These are phyloP conservation scores for Drosophila lutescens DNA, from an alignment of 2,888 invertebrate species.

Conservation along the genomic window DNA sequence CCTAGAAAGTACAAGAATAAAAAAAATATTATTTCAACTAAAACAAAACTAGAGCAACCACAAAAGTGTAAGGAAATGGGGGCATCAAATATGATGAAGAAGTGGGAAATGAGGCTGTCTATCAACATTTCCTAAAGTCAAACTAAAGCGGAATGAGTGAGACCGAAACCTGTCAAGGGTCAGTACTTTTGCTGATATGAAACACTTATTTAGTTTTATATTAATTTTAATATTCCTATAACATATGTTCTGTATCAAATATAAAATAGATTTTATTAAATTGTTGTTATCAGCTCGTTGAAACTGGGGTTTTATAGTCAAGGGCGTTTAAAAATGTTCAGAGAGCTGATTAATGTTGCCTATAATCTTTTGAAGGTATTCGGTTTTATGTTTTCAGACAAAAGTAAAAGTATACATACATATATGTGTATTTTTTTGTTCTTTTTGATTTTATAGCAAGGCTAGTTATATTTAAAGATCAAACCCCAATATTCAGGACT, in stretches of 20 bases:
- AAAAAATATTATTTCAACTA: constrained; percentile 16
- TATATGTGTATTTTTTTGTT: too few species aligned
- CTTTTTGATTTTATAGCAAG: too few species aligned
- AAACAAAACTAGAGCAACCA: constrained; percentile 24
- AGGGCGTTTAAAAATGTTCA: not conserved
- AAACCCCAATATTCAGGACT: not conserved
- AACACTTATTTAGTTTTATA: not conserved
- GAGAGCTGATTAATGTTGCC: too few species aligned
- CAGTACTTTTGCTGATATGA: constrained; percentile 4
- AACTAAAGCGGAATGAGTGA: not conserved
- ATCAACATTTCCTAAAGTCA: constrained; percentile 12
- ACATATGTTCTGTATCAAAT: not conserved
- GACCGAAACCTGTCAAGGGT: constrained; percentile 1
- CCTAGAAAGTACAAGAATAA: constrained; percentile 40
- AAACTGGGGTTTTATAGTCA: not conserved
- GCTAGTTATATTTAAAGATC: too few species aligned
- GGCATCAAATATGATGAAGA: not conserved
- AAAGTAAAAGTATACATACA: too few species aligned
- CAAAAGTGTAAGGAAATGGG: constrained; percentile 14
- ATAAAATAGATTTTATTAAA: not conserved
- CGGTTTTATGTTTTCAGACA: not conserved
- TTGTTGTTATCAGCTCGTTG: not conserved
- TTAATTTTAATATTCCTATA: not conserved
- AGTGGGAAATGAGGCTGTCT: constrained; percentile 4
- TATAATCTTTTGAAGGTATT: not conserved